phyloP scores from a whole-genome alignment of 2,888 invertebrate genomes.

The Eucera pruinosa region DNA sequence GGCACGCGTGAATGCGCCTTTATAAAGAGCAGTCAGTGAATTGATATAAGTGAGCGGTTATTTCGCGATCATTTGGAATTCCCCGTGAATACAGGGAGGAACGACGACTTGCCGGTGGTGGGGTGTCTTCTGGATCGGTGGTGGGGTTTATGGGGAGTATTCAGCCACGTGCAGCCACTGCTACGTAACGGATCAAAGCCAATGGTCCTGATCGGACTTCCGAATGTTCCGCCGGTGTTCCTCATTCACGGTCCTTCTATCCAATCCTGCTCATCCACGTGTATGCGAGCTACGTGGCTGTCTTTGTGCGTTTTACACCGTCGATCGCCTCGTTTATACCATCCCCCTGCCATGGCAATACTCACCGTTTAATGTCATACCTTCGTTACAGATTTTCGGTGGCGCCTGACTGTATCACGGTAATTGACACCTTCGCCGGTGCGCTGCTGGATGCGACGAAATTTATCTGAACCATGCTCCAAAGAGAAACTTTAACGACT shows the following conservation, averaged over 20 bases:
- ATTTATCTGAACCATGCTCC: background rate
- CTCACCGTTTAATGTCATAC: slow-evolving; percentile 48
- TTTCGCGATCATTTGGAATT: slow-evolving; percentile 83
- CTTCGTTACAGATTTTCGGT: slow-evolving; percentile 32
- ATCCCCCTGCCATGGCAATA: slow-evolving; percentile 31
- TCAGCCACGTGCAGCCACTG: slow-evolving; percentile 70
- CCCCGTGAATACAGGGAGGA: slow-evolving; percentile 72
- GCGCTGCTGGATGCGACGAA: background rate
- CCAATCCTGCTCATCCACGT: slow-evolving; percentile 27
- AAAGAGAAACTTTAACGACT: background rate
- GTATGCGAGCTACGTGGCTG: slow-evolving; percentile 19
- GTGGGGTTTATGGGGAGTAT: slow-evolving; percentile 50
- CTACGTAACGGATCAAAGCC: slow-evolving; percentile 76
- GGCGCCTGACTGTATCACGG: slow-evolving; percentile 3
- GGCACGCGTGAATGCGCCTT: slow-evolving; percentile 83
- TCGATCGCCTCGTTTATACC: slow-evolving; percentile 59
- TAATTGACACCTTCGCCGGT: slow-evolving; percentile 26
- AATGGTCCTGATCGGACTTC: slow-evolving; percentile 74
- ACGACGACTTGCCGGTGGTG: slow-evolving; percentile 13
- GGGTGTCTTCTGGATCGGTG: slow-evolving; percentile 39
- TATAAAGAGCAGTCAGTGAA: slow-evolving; percentile 81
- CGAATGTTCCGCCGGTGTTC: slow-evolving; percentile 65
- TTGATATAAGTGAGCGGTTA: slow-evolving; percentile 84
- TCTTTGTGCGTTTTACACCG: slow-evolving; percentile 43
- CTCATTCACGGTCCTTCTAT: slow-evolving; percentile 37